phyloP scores from a whole-genome alignment of 2,113 vertebrate species.

The Cyprinodon brontotheroides region DNA sequence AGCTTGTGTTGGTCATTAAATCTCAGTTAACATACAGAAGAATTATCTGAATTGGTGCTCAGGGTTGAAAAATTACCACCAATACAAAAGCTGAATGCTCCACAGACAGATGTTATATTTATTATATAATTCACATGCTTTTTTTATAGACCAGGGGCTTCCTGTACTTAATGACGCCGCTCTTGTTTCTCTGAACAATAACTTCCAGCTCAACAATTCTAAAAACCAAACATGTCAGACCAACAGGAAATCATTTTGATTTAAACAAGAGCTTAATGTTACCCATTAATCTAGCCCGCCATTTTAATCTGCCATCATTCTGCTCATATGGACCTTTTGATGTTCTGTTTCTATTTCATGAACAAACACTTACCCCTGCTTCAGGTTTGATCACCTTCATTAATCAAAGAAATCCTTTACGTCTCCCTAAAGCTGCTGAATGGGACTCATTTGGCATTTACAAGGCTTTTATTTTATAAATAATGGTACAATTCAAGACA shows the following conservation, averaged over 20 bases:
- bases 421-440: not conserved
- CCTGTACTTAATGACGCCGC: not conserved
- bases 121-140: not conserved
- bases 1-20: not conserved
- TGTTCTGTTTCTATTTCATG: constrained; percentile 21
- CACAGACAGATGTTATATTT: no score
- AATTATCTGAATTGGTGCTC: not conserved
- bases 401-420: not conserved
- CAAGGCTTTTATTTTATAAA: not conserved
- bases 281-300: constrained; percentile 16
- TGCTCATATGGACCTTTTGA: constrained; percentile 10
- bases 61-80: not conserved
- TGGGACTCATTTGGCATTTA: not conserved
- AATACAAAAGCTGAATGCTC: no score
- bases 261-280: not conserved
- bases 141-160: not conserved
- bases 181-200: constrained; percentile 2
- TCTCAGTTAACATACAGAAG: no score
- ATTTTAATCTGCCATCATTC: not conserved
- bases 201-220: constrained; percentile 9
- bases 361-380: not conserved
- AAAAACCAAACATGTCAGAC: not conserved
- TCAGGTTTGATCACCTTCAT: constrained; percentile 5
- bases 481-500: not conserved
- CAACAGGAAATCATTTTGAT: constrained; percentile 23